Evolutionary conservation across 2,113 vertebrate genomes (phyloP).

Genomic region (Arothron firmamentum): DNA sequence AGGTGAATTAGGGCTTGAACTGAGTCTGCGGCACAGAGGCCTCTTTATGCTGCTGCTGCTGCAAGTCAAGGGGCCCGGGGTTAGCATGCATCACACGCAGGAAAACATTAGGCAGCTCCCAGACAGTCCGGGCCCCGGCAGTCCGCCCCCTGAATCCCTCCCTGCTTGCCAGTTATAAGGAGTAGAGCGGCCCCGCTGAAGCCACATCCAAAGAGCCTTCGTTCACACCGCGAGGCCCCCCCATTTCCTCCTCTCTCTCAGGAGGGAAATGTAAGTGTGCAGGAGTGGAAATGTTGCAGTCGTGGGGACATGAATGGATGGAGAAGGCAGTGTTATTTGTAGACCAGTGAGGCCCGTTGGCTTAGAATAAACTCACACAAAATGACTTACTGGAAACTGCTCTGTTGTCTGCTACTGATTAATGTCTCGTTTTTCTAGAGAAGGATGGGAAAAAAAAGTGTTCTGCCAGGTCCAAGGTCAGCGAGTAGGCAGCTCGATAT

Average conservation of each 20-base stretch:
- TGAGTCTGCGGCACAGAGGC: slow-evolving; percentile 63
- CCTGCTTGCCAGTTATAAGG: slow-evolving; percentile 49
- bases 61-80: slow-evolving; percentile 48
- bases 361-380: slow-evolving; percentile 65
- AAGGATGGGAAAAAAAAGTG: slow-evolving; percentile 31
- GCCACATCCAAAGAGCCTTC: slow-evolving; percentile 61
- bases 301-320: slow-evolving; percentile 55
- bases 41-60: slow-evolving; percentile 60
- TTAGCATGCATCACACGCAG: slow-evolving; percentile 69
- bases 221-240: slow-evolving; percentile 55
- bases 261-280: slow-evolving; percentile 71
- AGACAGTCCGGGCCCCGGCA: slow-evolving; percentile 53
- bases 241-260: slow-evolving; percentile 71
- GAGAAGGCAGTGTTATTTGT: slow-evolving; percentile 69
- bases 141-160: slow-evolving; percentile 44
- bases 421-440: slow-evolving; percentile 52
- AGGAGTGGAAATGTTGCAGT: slow-evolving; percentile 66
- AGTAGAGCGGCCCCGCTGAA: slow-evolving; percentile 47
- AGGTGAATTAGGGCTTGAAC: slow-evolving; percentile 59
- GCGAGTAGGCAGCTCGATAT: slow-evolving; percentile 50
- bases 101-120: slow-evolving; percentile 65
- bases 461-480: slow-evolving; percentile 62
- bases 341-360: slow-evolving; percentile 61
- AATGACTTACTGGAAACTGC: slow-evolving; percentile 65
- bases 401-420: slow-evolving; percentile 54